Conservation (phyloP, 2,888 invertebrate species). For the Crepidodera aurea region DNA sequence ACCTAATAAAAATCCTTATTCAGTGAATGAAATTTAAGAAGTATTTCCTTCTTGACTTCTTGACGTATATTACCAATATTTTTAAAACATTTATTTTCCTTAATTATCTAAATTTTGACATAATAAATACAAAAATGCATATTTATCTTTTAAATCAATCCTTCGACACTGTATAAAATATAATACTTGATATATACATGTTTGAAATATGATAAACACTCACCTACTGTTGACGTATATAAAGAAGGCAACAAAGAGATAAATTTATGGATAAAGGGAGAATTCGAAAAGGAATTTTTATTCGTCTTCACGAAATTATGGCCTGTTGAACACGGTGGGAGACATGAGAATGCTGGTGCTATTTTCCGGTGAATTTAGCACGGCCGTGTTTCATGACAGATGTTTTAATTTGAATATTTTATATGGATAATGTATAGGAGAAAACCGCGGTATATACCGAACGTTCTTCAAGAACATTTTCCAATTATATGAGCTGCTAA, state of each 20-base stretch:
- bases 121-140: no score
- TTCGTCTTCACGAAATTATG: constrained; percentile 21
- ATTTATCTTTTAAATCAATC: constrained; percentile 33
- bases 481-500: no score
- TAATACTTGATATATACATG: constrained; percentile 21
- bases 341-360: constrained; percentile 18
- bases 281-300: constrained; percentile 23
- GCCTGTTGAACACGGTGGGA: constrained; percentile 28
- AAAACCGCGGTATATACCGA: neutral
- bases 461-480: no score
- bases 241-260: constrained; percentile 26
- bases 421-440: neutral
- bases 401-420: constrained; percentile 17
- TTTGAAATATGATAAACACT: constrained; percentile 27
- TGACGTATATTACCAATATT: no score
- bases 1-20: no score
- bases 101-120: no score
- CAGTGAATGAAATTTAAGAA: no score
- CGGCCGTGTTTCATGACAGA: constrained; percentile 17
- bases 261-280: constrained; percentile 27
- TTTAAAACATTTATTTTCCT: no score
- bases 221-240: constrained; percentile 24
- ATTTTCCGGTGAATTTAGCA: constrained; percentile 23
- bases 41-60: no score
- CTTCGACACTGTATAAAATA: constrained; percentile 18